Base-by-base conservation (phyloP, 2,797 vertebrate species). In the Hydrocynus forskahlii region DNA sequence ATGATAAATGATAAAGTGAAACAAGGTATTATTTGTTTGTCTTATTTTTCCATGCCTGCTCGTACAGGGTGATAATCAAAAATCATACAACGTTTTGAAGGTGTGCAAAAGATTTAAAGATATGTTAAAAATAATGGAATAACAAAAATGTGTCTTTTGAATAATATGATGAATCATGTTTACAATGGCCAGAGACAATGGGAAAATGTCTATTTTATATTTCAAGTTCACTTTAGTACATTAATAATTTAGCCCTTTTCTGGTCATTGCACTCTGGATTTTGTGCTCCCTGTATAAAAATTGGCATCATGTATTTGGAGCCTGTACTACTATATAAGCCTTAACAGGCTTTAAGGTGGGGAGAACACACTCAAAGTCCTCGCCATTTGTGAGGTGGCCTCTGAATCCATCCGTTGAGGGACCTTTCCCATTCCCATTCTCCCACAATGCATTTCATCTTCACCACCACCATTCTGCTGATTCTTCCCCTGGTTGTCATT, bases 401-500 rank as follows among this genome's bases (percentile, higher is more conserved):
- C 66, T 60, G 40, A 66, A 89, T 92, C 89, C 88, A 91, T 91
- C 91, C 93, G 94, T 92, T 87, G 55, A 94, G 95, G 95, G 93
- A 95, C 94, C 95, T 95, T 91, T 94, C 90, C 90, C 88, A 88
- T 90, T 85, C 83, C 88, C 89, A 91, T 92, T 92, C 92, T 88
- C 88, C 88, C 87, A 63, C 87, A 91, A 89, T 92, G 91, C 94
- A 95, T 95, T 96, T 96, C 94, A 93, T 94, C 94, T 94, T 92
- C 90, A 81, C 87, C 89, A 88, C 90, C 93, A 94, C 92, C 95
- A 93, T 94, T 91, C 92, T 93, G 94, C 94, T 97, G 95, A 98
- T 98, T 96, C 96, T 96, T 96, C 97, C 96, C 97, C 94, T 95
- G 96, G 96, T 96, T 96, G 94, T 95, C 92, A 94, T 97, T 98